Base-by-base conservation (phyloP, 2,797 vertebrate species). In the Sandelia bainsii region DNA sequence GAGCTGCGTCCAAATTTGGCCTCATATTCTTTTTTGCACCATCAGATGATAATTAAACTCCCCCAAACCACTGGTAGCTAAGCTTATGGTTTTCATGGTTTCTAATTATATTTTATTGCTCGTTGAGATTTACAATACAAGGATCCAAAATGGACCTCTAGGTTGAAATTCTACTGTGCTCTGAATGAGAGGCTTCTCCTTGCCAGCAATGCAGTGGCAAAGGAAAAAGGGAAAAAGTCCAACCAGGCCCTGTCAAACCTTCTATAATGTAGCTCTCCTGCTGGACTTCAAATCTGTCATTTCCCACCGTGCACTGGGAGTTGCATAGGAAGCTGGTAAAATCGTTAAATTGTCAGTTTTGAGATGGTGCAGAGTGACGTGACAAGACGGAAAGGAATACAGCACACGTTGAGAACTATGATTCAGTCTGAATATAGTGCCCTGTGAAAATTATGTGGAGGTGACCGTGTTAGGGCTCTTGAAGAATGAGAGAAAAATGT, bases 321-420 rank as follows among this genome's bases (percentile, higher is more conserved):
- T 94, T 94, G 91, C 72, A 71, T 90, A 92, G 92, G 91, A 95
- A 96, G 88, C 94, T 96, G 95, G 92, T 95, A 95, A 95, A 96
- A 94, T 93, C 92, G 88, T 96, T 96, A 96, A 94, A 91, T 92
- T 94, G 93, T 95, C 92, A 91, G 85, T 88, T 92, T 90, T 93
- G 92, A 95, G 90, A 89, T 90, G 93, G 91, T 92, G 89, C 89
- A 88, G 92, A 94, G 83, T 94, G 94, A 93, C 89, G 89, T 94
- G 94, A 93, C 89, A 89, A 82, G 82, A 81, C 76, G 93, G 91
- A 94, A 94, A 92, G 81, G 91, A 89, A 91, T 89, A 85, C 84
- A 89, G 77, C 75, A 81, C 82, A 27, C 78, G 77, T 50, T 51
- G 74, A 89, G 84, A 89, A 68, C 85, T 6, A 40, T 53, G 90